Evolutionary conservation across 1,140 invertebrate genomes (phyloP), one percentile per base, ranked within the genome.

Genomic region (Drosophila mayri): DNA sequence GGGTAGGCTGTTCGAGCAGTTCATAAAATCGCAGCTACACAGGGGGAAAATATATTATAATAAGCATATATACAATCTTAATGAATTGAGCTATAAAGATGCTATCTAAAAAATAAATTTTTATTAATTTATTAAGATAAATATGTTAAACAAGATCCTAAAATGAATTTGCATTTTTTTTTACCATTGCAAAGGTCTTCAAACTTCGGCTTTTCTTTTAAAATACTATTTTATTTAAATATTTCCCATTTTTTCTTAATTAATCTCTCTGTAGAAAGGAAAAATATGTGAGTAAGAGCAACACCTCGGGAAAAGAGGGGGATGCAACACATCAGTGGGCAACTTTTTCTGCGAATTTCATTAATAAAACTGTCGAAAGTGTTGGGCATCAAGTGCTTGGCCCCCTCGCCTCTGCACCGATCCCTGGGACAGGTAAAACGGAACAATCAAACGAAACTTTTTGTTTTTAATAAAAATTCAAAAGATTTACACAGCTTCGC

Each of bases 291-390:
- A 68, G 54, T 60, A 37, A 64, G 66, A 73, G 72, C 66, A 50
- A 58, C 32, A 58, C 49, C 54, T 60, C 38, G 30, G 43, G 63
- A 25, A 63, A 59, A 47, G 63, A 63, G 46, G 43, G 68, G 75
- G 80, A 82, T 73, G 55, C 50, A 66, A 68, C 59, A 67, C 63
- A 66, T 82, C 74, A 82, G 67, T 74, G 80, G 67, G 71, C 66
- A 65, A 77, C 61, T 38, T 59, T 75, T 88, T 85, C 85, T 90
- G 85, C 85, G 85, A 88, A 88, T 90, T 88, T 88, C 85, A 88
- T 88, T 88, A 88, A 88, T 88, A 88, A 88, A 88, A 88, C 79
- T 88, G 85, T 90, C 85, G 85, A 90, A 88, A 88, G 81, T 88
- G 84, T 84, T 79, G 61, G 41, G 43, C 63, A 72, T 61, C 68